Evolutionary conservation across 53 echinoderm and acorn worm species (phyloP).

Genomic region (Crossaster papposus): DNA sequence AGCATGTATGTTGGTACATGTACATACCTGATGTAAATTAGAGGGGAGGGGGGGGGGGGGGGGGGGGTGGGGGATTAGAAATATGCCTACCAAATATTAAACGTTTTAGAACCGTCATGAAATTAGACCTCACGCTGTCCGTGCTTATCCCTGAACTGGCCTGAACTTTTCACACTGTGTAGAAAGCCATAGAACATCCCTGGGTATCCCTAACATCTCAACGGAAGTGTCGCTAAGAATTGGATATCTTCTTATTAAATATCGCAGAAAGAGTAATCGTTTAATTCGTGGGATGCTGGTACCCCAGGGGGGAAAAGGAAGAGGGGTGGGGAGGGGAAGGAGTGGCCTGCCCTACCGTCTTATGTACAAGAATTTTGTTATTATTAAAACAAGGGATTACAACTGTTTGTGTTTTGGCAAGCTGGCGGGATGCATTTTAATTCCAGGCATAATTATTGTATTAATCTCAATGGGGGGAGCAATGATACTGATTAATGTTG

Average conservation of each 20-base stretch:
- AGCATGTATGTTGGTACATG: neutral
- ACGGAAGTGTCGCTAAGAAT: constrained; percentile 9
- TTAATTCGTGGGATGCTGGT: constrained; percentile 34
- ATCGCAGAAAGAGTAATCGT: constrained; percentile 45
- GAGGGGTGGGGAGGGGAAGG: neutral
- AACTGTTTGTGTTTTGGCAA: constrained; percentile 5
- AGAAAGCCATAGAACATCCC: neutral
- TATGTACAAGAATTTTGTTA: neutral
- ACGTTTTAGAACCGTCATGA: neutral
- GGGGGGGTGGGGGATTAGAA: too few relatives aligned
- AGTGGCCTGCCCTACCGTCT: neutral
- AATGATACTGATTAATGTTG: neutral
- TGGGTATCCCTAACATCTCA: neutral
- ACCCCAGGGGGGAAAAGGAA: constrained; percentile 25
- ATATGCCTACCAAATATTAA: too few relatives aligned
- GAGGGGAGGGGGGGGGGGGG: too few relatives aligned
- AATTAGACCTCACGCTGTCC: neutral
- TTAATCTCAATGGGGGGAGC: constrained; percentile 7
- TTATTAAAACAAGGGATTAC: constrained; percentile 8
- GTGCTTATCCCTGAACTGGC: neutral
- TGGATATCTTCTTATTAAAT: constrained; percentile 46
- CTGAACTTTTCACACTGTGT: constrained; percentile 11
- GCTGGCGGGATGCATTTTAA: constrained; percentile 8
- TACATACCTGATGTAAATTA: neutral
- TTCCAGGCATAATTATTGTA: neutral